Base-by-base conservation (phyloP, 2,113 vertebrate genomes). In the Petrocephalus zakoni region DNA sequence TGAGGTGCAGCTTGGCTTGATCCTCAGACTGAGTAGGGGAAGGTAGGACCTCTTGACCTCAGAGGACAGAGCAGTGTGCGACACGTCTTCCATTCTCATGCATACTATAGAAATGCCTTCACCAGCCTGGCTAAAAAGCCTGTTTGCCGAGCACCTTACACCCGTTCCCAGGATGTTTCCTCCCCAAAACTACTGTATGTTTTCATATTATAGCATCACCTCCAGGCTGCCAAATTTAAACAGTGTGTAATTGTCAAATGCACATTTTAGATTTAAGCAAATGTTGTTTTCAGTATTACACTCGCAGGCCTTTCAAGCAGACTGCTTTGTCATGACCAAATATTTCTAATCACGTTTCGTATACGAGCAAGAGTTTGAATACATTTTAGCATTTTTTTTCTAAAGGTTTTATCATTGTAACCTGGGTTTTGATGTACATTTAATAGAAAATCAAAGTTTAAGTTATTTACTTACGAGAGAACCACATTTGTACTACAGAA, bases 401-500 rank as follows among this genome's bases (percentile, higher is more conserved):
- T 19, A 34, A 75, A 29, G 5, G 1, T 42, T 46, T 75, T 19
- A 13, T 15, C 72, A 42, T 78, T 37, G 42, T n/a, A 47, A 84
- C 42, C 22, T 21, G 29, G 53, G 85, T 55, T 29, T 11, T 22
- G 21, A 46, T 61, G 52, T 86, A 86, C n/a, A 86, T 61, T 61
- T 58, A 52, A 56, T 53, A 61, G 85, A 46, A 61, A 85, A 53
- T 42, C 75, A 84, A 84, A 51, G 47, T 47, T 85, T 85, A 53
- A 64, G 19, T 87, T 87, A 84, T 84, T 84, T 51, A 87, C 46
- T 10, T 81, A 25, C 0, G 21, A 34, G 21, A 34, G 6, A n/a
- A 61, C n/a, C 29, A n/a, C 56, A 37, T 88, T 88, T 83, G 75
- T 88, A 88, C 52, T 61, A 37, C 42, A 47, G 37, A 88, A 58